A percentile compares a stretch with the other conserved stretches of the same genome.
These are phyloP conservation scores for Drosophila nigromelanica DNA, from an alignment of 1,140 invertebrate genomes.

Conservation along the genomic window DNA sequence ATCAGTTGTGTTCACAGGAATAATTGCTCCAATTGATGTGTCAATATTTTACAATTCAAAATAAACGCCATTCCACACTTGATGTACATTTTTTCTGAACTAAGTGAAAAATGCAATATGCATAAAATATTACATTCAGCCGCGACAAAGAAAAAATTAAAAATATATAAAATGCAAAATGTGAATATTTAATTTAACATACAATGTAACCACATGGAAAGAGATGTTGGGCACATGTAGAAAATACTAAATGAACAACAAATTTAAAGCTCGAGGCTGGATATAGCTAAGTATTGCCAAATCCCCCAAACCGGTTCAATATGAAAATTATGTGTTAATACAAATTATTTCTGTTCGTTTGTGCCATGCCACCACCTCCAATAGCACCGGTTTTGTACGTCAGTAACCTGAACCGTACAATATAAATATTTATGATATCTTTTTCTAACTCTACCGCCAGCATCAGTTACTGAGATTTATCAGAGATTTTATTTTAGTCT, in stretches of 20 bases:
- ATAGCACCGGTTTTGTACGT: slow-evolving; percentile 50
- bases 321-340: slow-evolving; percentile 53
- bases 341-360: slow-evolving; percentile 22
- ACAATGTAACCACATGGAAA: slow-evolving; percentile 30
- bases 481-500: slow-evolving; percentile 40
- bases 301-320: slow-evolving; percentile 60
- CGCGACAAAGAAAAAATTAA: background rate
- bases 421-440: slow-evolving; percentile 71
- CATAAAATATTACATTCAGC: slow-evolving; percentile 17
- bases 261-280: slow-evolving; percentile 17
- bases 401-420: slow-evolving; percentile 44
- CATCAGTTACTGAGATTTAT: slow-evolving; percentile 4
- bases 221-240: slow-evolving; percentile 4
- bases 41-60: slow-evolving; percentile 27
- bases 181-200: slow-evolving; percentile 37
- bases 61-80: background rate
- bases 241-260: slow-evolving; percentile 22
- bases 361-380: slow-evolving; percentile 14
- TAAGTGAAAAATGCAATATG: slow-evolving; percentile 11
- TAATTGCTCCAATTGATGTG: slow-evolving; percentile 14
- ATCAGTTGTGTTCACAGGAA: background rate
- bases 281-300: slow-evolving; percentile 33
- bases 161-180: slow-evolving; percentile 9
- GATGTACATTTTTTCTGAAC: background rate
- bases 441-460: slow-evolving; percentile 42